Conservation (phyloP, 2,888 invertebrate genomes). For the Chorisops tibialis region DNA sequence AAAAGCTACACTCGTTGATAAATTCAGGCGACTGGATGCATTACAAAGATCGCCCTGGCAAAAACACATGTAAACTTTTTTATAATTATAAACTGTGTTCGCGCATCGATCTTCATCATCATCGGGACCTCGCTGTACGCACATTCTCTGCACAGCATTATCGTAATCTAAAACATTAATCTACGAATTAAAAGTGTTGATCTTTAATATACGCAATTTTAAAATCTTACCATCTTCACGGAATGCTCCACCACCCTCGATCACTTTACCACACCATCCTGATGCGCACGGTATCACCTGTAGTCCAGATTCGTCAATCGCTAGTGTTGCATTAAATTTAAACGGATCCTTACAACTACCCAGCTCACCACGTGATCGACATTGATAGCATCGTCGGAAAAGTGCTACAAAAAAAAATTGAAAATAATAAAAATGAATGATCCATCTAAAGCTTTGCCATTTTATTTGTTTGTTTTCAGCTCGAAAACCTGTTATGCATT, state of each 20-base stretch:
- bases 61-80: slow-evolving; percentile 86
- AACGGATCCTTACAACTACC: slow-evolving; percentile 89
- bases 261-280: slow-evolving; percentile 89
- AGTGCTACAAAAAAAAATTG: slow-evolving; percentile 55
- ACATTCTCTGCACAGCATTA: slow-evolving; percentile 81
- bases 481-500: too few relatives aligned
- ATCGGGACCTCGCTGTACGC: slow-evolving; percentile 80
- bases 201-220: not conserved
- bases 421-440: not conserved
- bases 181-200: slow-evolving; percentile 28
- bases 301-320: slow-evolving; percentile 68
- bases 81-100: slow-evolving; percentile 76
- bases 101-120: slow-evolving; percentile 88
- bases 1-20: not conserved
- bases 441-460: too few relatives aligned
- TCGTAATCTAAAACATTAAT: slow-evolving; percentile 75
- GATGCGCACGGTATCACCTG: slow-evolving; percentile 78
- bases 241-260: slow-evolving; percentile 73
- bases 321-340: slow-evolving; percentile 71
- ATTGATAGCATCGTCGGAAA: slow-evolving; percentile 73
- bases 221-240: slow-evolving; percentile 68
- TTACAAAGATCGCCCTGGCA: slow-evolving; percentile 89
- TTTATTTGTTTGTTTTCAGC: too few relatives aligned
- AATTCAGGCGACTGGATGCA: slow-evolving; percentile 32
- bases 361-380: slow-evolving; percentile 81